Base-by-base conservation (phyloP, 1,140 invertebrate genomes). In the Muscidifurax raptorellus region DNA sequence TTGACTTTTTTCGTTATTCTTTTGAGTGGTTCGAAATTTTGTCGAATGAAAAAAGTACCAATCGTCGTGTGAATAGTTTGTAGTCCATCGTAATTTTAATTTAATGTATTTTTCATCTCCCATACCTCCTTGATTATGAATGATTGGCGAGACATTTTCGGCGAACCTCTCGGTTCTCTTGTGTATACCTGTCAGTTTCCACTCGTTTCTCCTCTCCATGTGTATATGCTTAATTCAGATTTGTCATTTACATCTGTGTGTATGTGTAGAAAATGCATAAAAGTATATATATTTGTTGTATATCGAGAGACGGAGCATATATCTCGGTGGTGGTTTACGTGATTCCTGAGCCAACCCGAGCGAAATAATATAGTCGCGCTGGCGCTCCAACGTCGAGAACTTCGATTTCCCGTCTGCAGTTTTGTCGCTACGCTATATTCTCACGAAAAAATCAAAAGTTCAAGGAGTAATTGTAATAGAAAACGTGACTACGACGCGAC, bases 91-190 rank as follows among this genome's bases (percentile, higher is more conserved):
- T 76, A 52, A 47, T 71, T 72, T 79, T 80, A 64, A 74, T 71
- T 59, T 78, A 22, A 36, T 69, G 52, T 80, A 80, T 79, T 71
- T 78, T 79, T 15, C 30, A 72, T 84, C 74, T 80, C 27, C 28
- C 67, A 44, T 83, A 30, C 22, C 12, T 77, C 64, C 15, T 71
- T 69, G 10, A 69, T 59, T 71, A 78, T n/a, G 44, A 40, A 22
- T 47, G 44, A 52, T 32, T 72, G 25, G 59, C 36, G 30, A 76
- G 40, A 77, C 15, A 77, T 7, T 82, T 75, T n/a, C 1, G 64
- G 18, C 13, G 66, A 76, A 77, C 22, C 52, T 36, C 52, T 79
- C 30, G 1, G 27, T 72, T 80, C 25, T 74, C 15, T 36, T 0
- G 32, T 22, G 7, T 9, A 69, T 80, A 44, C 32, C n/a, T 36